phyloP scores from a whole-genome alignment of 2,113 vertebrate genomes.

The Hemibagrus wyckioides region DNA sequence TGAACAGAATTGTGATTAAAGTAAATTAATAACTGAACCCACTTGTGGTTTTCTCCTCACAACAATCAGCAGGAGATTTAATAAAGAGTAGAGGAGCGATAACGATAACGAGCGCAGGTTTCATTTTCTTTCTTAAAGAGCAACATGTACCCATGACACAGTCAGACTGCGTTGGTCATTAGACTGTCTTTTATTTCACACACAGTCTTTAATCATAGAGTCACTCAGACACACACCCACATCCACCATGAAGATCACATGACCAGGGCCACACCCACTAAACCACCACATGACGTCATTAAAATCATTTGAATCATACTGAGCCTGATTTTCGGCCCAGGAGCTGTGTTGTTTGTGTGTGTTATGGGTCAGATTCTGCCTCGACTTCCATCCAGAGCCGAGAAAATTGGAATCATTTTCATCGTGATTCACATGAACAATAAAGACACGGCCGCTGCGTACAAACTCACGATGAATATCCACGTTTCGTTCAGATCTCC shows the following conservation, averaged over 20 bases:
- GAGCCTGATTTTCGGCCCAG: not conserved
- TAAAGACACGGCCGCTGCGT: not conserved
- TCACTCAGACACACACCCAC: not conserved
- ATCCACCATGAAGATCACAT: not conserved
- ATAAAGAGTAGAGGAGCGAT: not conserved
- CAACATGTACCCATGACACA: not conserved
- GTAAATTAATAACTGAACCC: not conserved
- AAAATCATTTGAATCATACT: not conserved
- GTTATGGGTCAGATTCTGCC: not conserved
- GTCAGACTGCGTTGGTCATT: not conserved
- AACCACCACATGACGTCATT: not conserved
- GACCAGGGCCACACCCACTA: not conserved
- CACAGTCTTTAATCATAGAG: not conserved
- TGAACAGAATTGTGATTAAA: not conserved
- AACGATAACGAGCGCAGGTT: not conserved
- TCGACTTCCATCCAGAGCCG: too few relatives aligned
- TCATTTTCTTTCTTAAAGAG: not conserved
- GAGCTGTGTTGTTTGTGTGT: not conserved
- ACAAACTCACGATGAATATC: constrained; percentile 32
- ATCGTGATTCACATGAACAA: not conserved
- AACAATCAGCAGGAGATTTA: constrained; percentile 4
- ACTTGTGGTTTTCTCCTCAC: not conserved
- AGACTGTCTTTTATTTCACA: not conserved
- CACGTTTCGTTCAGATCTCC: constrained; percentile 50
- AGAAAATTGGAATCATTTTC: not conserved